Conservation (phyloP, 2,888 invertebrate species). For the Gerosis bhagava region DNA sequence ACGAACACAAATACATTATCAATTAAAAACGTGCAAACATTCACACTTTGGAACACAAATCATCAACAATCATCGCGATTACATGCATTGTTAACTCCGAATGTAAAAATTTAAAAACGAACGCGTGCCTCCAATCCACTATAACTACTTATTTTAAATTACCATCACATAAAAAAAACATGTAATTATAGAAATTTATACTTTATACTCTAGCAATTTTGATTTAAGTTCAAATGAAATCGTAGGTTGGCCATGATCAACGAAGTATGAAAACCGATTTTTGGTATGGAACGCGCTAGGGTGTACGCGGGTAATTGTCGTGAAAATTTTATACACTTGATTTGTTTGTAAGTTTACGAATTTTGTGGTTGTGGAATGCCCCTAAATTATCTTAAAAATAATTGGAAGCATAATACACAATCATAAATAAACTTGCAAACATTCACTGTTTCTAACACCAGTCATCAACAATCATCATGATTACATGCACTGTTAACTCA, state of each 20-base stretch:
- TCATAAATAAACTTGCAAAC: neutral
- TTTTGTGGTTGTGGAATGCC: slow-evolving; percentile 33
- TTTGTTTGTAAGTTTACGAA: slow-evolving; percentile 42
- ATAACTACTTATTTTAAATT: slow-evolving; percentile 16
- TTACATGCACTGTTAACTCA: slow-evolving; percentile 22
- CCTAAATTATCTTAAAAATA: no score
- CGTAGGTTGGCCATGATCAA: slow-evolving; percentile 28
- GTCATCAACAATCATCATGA: slow-evolving; percentile 6
- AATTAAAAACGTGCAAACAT: slow-evolving; percentile 2
- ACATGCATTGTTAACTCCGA: slow-evolving; percentile 19
- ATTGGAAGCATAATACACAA: no score
- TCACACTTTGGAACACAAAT: slow-evolving; percentile 9
- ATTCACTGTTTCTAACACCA: slow-evolving; percentile 10
- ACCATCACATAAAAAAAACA: slow-evolving; percentile 4
- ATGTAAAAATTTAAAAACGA: slow-evolving; percentile 20
- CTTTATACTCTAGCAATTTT: no score
- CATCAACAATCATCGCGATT: slow-evolving; percentile 9
- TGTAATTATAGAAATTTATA: no score
- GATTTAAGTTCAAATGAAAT: slow-evolving; percentile 10
- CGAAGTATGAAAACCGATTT: slow-evolving; percentile 49
- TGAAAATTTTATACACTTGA: slow-evolving; percentile 53
- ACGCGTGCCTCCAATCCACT: slow-evolving; percentile 13
- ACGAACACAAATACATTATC: neutral
- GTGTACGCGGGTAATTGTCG: slow-evolving; percentile 55
- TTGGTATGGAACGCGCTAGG: slow-evolving; percentile 51